Conservation (phyloP, 2,113 vertebrate genomes). For the Lophotis ruficrista region DNA sequence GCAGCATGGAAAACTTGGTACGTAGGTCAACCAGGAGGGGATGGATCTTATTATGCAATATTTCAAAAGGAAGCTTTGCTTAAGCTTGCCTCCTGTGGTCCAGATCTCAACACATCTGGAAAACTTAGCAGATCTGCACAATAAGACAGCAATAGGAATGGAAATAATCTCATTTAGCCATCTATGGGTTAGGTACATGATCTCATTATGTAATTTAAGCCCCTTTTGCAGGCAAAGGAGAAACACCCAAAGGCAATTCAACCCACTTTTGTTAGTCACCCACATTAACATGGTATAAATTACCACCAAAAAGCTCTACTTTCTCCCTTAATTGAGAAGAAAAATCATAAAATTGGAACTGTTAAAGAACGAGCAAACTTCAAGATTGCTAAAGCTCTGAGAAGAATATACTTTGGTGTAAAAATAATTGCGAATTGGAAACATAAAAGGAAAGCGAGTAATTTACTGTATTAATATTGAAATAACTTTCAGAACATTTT, state of each 20-base stretch:
- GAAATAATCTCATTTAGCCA: not conserved
- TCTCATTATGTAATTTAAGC: not conserved
- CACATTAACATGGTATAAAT: not conserved
- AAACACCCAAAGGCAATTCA: not conserved
- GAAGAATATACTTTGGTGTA: not conserved
- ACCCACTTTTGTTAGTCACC: not conserved
- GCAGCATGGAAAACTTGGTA: not conserved
- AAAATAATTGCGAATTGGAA: not conserved
- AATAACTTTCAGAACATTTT: not conserved
- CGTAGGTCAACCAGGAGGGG: not conserved
- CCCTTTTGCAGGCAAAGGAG: not conserved
- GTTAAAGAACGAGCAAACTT: not conserved
- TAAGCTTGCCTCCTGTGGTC: not conserved
- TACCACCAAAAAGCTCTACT: not conserved
- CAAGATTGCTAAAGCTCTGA: not conserved
- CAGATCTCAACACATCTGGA: not conserved
- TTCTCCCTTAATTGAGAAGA: not conserved
- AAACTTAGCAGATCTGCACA: not conserved
- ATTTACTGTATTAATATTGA: not conserved
- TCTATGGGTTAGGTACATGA: not conserved
- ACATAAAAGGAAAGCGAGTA: not conserved
- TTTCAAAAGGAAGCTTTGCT: not conserved
- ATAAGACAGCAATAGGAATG: not conserved
- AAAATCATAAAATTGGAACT: not conserved
- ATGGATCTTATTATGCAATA: not conserved